These are phyloP conservation scores for Columba guinea DNA, from an alignment of 2,797 vertebrate genomes.

Conservation along the genomic window DNA sequence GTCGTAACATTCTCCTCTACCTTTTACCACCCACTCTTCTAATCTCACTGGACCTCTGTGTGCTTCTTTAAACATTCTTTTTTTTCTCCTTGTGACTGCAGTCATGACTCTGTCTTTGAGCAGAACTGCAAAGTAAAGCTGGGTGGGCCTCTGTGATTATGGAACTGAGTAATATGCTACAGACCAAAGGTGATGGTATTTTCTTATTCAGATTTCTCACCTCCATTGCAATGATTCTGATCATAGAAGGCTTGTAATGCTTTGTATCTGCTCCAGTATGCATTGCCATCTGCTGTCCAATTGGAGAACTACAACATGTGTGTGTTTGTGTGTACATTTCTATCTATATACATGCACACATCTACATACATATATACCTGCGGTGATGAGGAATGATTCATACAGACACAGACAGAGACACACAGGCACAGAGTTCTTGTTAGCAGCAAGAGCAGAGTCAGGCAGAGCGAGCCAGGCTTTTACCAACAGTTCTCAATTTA, in stretches of 20 bases:
- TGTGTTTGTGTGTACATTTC: neutral
- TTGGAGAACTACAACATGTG: neutral
- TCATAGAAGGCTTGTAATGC: neutral
- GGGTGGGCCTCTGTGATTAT: neutral
- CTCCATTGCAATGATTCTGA: neutral
- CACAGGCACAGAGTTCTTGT: too few relatives aligned
- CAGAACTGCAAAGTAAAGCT: neutral
- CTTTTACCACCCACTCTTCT: neutral
- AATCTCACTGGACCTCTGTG: neutral
- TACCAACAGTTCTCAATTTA: too few relatives aligned
- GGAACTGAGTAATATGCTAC: neutral
- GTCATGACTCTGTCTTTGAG: neutral
- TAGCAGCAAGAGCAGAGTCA: too few relatives aligned
- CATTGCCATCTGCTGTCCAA: neutral
- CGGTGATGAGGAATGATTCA: too few relatives aligned
- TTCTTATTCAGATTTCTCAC: neutral
- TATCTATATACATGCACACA: neutral
- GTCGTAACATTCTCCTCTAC: neutral
- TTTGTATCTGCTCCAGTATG: neutral
- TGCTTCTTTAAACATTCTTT: neutral
- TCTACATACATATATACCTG: too few relatives aligned
- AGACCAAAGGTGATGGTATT: neutral
- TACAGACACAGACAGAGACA: too few relatives aligned
- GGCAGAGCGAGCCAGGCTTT: too few relatives aligned
- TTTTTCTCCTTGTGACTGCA: neutral